These are phyloP conservation scores for Pinctada fucata DNA, from an alignment of 2,888 invertebrate genomes.

Conservation along the genomic window DNA sequence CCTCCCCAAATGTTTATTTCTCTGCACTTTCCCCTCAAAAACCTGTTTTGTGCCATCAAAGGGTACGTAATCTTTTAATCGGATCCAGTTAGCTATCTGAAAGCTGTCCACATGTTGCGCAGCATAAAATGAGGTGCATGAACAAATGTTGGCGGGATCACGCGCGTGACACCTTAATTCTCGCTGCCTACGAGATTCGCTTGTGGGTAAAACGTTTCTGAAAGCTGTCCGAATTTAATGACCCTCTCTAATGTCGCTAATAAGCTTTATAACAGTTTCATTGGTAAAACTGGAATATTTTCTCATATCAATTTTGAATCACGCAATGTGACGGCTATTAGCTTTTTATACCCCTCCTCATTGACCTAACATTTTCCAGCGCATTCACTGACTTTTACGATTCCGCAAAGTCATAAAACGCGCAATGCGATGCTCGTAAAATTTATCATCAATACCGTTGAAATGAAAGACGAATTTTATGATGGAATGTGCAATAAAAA, in stretches of 20 bases:
- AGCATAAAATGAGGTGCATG: too few species aligned
- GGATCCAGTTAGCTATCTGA: too few species aligned
- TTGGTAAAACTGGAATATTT: neutral
- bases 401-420: neutral
- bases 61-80: too few species aligned
- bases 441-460: slow-evolving; percentile 2
- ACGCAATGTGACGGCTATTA: neutral
- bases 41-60: too few species aligned
- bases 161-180: too few species aligned
- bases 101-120: too few species aligned
- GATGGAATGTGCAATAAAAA: neutral
- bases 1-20: too few species aligned
- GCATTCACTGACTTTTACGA: neutral
- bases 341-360: neutral
- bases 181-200: too few species aligned
- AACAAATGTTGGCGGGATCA: too few species aligned
- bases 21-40: too few species aligned
- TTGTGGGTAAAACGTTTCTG: neutral
- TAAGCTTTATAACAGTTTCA: neutral
- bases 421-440: neutral
- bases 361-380: slow-evolving; percentile 2
- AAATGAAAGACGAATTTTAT: neutral
- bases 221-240: neutral
- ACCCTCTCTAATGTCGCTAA: neutral
- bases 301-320: slow-evolving; percentile 3